Base-by-base conservation (phyloP, 1,140 invertebrate genomes). In the Philopotamus ludificatus region DNA sequence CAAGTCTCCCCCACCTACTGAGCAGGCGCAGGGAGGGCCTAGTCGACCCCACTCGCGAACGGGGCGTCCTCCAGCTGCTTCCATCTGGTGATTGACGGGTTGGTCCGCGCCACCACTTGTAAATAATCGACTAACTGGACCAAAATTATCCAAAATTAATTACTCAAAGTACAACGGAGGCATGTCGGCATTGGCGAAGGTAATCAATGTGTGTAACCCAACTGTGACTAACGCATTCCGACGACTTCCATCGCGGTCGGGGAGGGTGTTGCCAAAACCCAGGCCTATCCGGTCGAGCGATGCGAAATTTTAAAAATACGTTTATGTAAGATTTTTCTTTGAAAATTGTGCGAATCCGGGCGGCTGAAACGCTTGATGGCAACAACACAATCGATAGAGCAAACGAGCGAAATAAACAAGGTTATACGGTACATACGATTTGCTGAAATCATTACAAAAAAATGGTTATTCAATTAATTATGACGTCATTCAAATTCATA, bases 131-230 rank as follows among this genome's bases (percentile, higher is more conserved):
- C 34, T 28, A 39, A n/a, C n/a, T n/a, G n/a, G n/a, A n/a, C n/a
- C n/a, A 41, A 62, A 62, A 20, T 26, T 25, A 20, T 47, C 58
- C 68, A 70, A 70, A 63, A 70, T 70, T 70, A 70, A 70, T 66
- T 70, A 65, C 65, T 70, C 68, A 61, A 70, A 70, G 68, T 70
- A 70, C 65, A 70, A 70, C 68, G 68, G 67, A 61, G 67, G 68
- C 39, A 70, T 70, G 68, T 70, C 68, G 64, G 68, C 68, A 66
- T 55, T 67, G 58, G 69, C 65, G 53, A 67, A 70, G 69, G 66
- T 66, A 68, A 34, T 34, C 28, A 34, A 34, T 34, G 28, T 50
- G 47, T 50, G 18, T 50, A 3, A 21, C 2, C 12, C 28, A 4
- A 12, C 4, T 12, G 28, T 34, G 28, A 34, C 28, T 7, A 7